Conservation (phyloP, 2,888 invertebrate species). For the Eupeodes latifasciatus region DNA sequence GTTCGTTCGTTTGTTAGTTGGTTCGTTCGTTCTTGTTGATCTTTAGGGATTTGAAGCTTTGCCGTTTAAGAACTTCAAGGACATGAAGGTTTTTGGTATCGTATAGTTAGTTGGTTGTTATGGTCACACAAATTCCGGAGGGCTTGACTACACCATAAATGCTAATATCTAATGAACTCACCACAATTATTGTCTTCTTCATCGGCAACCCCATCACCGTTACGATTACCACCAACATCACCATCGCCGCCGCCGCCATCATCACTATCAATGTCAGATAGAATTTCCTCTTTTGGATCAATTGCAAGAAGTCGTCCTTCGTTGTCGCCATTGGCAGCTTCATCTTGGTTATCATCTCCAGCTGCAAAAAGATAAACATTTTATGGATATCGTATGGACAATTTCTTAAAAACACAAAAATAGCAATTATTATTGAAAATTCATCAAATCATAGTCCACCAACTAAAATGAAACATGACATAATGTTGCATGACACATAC, state of each 20-base stretch:
- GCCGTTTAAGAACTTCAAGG: slow-evolving; percentile 59
- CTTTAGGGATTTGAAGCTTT: slow-evolving; percentile 45
- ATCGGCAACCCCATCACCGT: slow-evolving; percentile 39
- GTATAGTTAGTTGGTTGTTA: slow-evolving; percentile 16
- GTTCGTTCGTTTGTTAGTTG: background rate
- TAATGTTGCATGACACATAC: slow-evolving; percentile 34
- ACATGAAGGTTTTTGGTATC: background rate
- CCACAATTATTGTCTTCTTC: slow-evolving; percentile 64
- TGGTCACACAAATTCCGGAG: slow-evolving; percentile 20
- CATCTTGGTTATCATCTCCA: slow-evolving; percentile 46
- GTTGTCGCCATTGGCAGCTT: background rate
- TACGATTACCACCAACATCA: slow-evolving; percentile 37
- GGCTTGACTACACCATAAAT: slow-evolving; percentile 25
- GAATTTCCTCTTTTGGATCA: slow-evolving; percentile 70
- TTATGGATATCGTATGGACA: background rate
- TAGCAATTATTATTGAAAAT: background rate
- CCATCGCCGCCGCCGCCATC: slow-evolving; percentile 45
- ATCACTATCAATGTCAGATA: slow-evolving; percentile 67
- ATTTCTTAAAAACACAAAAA: background rate
- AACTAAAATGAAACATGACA: slow-evolving; percentile 17
- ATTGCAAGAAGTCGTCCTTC: slow-evolving; percentile 32
- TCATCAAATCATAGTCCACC: slow-evolving; percentile 19
- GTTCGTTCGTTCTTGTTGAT: background rate
- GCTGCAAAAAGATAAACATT: slow-evolving; percentile 32
- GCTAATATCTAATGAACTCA: slow-evolving; percentile 56